A percentile compares a stretch with the other conserved stretches of the same genome.
Conservation (phyloP, 2,888 invertebrate genomes). For the Philonicus albiceps region DNA sequence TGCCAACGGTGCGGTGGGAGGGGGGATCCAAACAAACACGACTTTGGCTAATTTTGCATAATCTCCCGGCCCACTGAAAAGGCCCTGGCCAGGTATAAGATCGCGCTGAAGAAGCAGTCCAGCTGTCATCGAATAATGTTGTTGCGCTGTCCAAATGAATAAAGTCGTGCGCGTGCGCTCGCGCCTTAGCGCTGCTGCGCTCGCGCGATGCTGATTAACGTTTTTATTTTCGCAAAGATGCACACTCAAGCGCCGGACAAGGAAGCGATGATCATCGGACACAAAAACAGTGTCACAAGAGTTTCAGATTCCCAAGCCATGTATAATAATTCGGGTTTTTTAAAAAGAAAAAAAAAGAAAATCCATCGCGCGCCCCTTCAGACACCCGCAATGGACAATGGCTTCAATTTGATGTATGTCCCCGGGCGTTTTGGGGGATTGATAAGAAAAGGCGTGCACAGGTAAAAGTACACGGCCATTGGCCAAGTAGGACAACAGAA, state of each 20-base stretch:
- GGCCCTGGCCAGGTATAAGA: not conserved
- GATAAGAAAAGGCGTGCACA: not conserved
- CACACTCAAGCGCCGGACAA: not conserved
- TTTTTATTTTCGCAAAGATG: not conserved
- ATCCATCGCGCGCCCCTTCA: not conserved
- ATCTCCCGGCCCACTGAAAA: not conserved
- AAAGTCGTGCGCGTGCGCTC: conserved; percentile 38
- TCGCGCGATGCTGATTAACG: not conserved
- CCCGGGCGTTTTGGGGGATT: not conserved
- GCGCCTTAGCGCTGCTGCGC: not conserved
- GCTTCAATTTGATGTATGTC: not conserved
- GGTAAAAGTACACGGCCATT: not conserved
- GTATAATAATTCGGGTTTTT: not conserved
- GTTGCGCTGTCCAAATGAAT: conserved; percentile 34
- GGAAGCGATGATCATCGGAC: not conserved
- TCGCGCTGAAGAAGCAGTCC: conserved; percentile 1
- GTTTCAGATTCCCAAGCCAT: not conserved
- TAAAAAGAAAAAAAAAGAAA: not conserved
- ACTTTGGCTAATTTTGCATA: conserved; percentile 35
- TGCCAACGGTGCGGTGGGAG: not conserved
- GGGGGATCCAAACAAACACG: not conserved
- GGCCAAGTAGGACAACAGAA: not conserved
- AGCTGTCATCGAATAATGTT: conserved; percentile 35
- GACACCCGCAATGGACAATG: not conserved
- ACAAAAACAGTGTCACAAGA: not conserved